Evolutionary conservation across 1,140 invertebrate genomes (phyloP).

Genomic region (Drosophila aff.): DNA sequence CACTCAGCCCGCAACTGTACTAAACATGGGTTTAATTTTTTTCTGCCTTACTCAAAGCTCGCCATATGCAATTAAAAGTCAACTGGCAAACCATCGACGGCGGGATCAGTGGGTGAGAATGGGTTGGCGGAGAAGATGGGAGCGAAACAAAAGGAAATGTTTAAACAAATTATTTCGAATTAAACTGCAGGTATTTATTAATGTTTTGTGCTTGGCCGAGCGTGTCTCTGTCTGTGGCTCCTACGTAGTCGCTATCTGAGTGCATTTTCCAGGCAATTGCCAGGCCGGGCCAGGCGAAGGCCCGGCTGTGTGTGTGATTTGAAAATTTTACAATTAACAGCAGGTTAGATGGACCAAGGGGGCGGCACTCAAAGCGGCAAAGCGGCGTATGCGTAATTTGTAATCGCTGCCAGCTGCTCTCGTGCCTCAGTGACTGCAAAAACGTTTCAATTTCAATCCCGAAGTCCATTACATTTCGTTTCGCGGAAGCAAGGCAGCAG

Average conservation of each 20-base stretch:
- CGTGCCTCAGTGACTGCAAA: constrained; percentile 79
- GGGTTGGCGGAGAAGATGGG: constrained; percentile 39
- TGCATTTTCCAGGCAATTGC: constrained; percentile 51
- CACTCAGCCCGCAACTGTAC: constrained; percentile 7
- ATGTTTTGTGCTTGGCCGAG: constrained; percentile 80
- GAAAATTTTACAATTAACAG: constrained; percentile 64
- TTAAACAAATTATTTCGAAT: constrained; percentile 83
- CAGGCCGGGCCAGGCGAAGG: not conserved
- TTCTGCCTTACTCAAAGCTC: not conserved
- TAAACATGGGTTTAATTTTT: constrained; percentile 8
- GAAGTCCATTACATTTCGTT: constrained; percentile 33
- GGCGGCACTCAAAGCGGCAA: constrained; percentile 20
- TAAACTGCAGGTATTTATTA: constrained; percentile 83
- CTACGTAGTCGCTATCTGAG: constrained; percentile 20
- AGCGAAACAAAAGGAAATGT: constrained; percentile 81
- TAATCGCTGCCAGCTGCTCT: constrained; percentile 60
- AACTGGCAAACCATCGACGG: constrained; percentile 21
- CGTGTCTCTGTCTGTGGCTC: constrained; percentile 48
- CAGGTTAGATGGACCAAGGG: not conserved
- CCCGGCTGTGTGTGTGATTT: constrained; percentile 35
- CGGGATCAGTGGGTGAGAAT: constrained; percentile 59
- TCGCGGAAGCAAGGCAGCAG: constrained; percentile 17
- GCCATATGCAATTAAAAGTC: constrained; percentile 39
- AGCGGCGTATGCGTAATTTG: constrained; percentile 78
- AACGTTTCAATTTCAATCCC: constrained; percentile 72